Evolutionary conservation across 1,140 invertebrate genomes (phyloP).

Genomic region (Trachymyrmex cornetzi): DNA sequence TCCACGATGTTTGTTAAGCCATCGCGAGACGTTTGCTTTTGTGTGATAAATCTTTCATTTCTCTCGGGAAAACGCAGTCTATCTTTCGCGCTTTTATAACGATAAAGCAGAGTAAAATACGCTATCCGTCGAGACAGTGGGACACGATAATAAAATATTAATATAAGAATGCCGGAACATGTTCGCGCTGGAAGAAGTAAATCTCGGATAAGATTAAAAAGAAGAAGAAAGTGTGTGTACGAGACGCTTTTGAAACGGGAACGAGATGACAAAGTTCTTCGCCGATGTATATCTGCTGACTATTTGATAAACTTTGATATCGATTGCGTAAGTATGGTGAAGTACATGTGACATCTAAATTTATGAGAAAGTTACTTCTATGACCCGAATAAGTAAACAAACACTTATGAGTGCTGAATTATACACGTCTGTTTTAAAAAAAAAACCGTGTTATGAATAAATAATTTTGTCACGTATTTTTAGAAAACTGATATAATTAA

Average conservation of each 20-base stretch:
- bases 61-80: background rate
- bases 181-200: conserved; percentile 3
- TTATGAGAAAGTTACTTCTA: conserved; percentile 1
- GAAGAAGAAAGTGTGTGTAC: background rate
- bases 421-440: background rate
- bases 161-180: conserved; percentile 39
- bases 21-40: conserved; percentile 26
- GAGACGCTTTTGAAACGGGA: background rate
- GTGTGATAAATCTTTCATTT: conserved; percentile 37
- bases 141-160: conserved; percentile 51
- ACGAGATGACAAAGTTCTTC: conserved; percentile 14
- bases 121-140: background rate
- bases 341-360: background rate
- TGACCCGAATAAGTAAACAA: background rate
- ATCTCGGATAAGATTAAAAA: conserved; percentile 35
- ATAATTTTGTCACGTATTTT: background rate
- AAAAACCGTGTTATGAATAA: background rate
- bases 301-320: conserved; percentile 58
- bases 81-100: conserved; percentile 11
- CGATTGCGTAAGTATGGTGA: conserved; percentile 18
- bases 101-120: conserved; percentile 25
- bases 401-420: background rate
- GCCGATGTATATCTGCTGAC: conserved; percentile 28
- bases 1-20: conserved; percentile 22
- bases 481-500: background rate